phyloP scores from a whole-genome alignment of 2,888 invertebrate genomes.

The Lissocephala sabroskyi region DNA sequence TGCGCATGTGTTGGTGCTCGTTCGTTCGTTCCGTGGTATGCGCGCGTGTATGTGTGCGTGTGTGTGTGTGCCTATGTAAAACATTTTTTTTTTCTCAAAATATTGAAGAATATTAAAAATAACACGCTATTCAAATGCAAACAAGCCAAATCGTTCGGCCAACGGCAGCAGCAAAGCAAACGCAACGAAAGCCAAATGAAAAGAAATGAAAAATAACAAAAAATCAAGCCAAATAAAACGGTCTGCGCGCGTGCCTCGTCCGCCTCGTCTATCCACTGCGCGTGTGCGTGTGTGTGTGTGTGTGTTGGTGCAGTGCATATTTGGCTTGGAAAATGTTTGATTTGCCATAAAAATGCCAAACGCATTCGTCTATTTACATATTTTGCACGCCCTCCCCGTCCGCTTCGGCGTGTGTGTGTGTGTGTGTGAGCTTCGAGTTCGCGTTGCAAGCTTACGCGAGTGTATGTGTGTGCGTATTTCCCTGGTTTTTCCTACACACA shows the following conservation, averaged over 20 bases:
- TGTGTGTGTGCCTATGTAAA: slow-evolving; percentile 5
- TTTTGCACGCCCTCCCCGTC: slow-evolving; percentile 7
- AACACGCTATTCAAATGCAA: too few species aligned
- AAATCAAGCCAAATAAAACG: not conserved
- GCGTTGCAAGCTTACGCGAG: not conserved
- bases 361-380: slow-evolving; percentile 25
- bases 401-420: slow-evolving; percentile 12
- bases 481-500: too few species aligned
- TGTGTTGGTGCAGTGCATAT: slow-evolving; percentile 28
- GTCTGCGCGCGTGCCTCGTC: too few species aligned
- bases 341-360: slow-evolving; percentile 27
- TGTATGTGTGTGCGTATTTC: not conserved
- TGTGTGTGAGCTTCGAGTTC: slow-evolving; percentile 4
- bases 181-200: not conserved
- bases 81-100: not conserved
- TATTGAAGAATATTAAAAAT: not conserved
- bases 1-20: slow-evolving; percentile 4
- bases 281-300: slow-evolving; percentile 13
- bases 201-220: not conserved
- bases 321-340: slow-evolving; percentile 29
- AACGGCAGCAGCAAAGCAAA: not conserved
- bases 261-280: not conserved
- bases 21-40: too few species aligned
- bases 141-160: too few species aligned
- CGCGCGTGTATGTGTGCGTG: slow-evolving; percentile 24